Conservation (phyloP, 2,888 invertebrate genomes). For the Philereme transversata region DNA sequence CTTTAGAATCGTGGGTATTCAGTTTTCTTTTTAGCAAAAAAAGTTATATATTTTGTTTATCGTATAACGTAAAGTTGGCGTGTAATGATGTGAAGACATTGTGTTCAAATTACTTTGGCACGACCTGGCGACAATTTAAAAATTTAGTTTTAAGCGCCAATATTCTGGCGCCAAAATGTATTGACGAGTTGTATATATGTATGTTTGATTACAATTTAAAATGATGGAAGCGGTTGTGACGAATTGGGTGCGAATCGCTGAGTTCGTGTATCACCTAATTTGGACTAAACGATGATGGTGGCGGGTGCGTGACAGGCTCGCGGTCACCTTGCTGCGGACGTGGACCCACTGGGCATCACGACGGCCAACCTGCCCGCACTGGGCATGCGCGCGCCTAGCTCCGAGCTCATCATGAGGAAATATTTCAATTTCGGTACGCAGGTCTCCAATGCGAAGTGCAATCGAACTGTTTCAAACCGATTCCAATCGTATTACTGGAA, state of each 20-base stretch:
- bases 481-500: slow-evolving; percentile 46
- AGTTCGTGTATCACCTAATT: slow-evolving; percentile 52
- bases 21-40: slow-evolving; percentile 17
- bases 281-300: slow-evolving; percentile 68
- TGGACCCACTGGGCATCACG: slow-evolving; percentile 97
- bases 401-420: slow-evolving; percentile 84
- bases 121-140: slow-evolving; percentile 50
- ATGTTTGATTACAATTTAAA: slow-evolving; percentile 30
- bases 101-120: slow-evolving; percentile 50
- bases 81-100: slow-evolving; percentile 50
- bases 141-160: slow-evolving; percentile 7
- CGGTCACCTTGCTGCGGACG: slow-evolving; percentile 96
- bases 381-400: slow-evolving; percentile 78
- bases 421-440: slow-evolving; percentile 83
- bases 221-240: slow-evolving; percentile 3
- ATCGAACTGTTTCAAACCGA: slow-evolving; percentile 54
- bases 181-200: slow-evolving; percentile 10
- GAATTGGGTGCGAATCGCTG: slow-evolving; percentile 39
- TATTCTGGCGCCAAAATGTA: slow-evolving; percentile 1
- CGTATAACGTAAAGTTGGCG: slow-evolving; percentile 59
- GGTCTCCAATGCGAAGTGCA: slow-evolving; percentile 38
- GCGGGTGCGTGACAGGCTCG: slow-evolving; percentile 88
- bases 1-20: slow-evolving; percentile 2
- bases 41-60: slow-evolving; percentile 26
- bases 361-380: slow-evolving; percentile 86